Evolutionary conservation across 2,888 invertebrate genomes (phyloP), one percentile per base, ranked within the genome.

Genomic region (Sarcophaga subvicina): DNA sequence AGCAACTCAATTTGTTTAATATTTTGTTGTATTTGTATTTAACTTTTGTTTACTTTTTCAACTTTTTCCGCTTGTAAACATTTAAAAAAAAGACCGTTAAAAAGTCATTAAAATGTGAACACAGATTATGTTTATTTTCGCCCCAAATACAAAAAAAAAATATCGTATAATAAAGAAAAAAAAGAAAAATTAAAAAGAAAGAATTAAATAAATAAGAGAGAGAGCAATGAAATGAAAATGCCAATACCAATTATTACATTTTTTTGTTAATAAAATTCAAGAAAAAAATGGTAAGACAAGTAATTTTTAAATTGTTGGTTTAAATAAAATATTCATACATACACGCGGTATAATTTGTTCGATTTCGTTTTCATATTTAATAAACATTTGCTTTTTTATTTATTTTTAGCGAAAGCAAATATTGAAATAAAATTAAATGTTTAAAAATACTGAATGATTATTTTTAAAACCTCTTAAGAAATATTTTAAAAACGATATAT

Each of bases 71-170:
- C 22, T 27, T 37, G 17, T 60, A 72, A 72, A 60, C 37, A 60
- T 27, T 20, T 37, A 6, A 17, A 59, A 37, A 72, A 72, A 72
- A 72, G 12, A 37, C 20, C 37, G 59, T 71, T 37, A 71, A 71
- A 71, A 37, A 12, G 8, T n/a, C 59, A 72, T 60, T 12, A 60
- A 72, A 37, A 27, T 37, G 8, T 10, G 37, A 72, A 72, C 37
- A 37, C n/a, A 20, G 59, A 72, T 27, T 69, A 25, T 71, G 59
- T 71, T 71, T 71, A 59, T 27, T 25, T 71, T 71, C 11, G 20
- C 1, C 69, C 69, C 20, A 49, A 49, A 69, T 17, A 17, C 10
- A 0, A 8, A 37, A 37, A 37, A 37, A 27, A 27, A 27, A 5
- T 27, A 27, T 27, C 27, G 27, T 54, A 54, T 22, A 25, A 25